Percentiles rank a stretch among this genome's conserved stretches.
Evolutionary conservation across 2,797 vertebrate genomes (phyloP).

Genomic region (Darevskia nairensis): DNA sequence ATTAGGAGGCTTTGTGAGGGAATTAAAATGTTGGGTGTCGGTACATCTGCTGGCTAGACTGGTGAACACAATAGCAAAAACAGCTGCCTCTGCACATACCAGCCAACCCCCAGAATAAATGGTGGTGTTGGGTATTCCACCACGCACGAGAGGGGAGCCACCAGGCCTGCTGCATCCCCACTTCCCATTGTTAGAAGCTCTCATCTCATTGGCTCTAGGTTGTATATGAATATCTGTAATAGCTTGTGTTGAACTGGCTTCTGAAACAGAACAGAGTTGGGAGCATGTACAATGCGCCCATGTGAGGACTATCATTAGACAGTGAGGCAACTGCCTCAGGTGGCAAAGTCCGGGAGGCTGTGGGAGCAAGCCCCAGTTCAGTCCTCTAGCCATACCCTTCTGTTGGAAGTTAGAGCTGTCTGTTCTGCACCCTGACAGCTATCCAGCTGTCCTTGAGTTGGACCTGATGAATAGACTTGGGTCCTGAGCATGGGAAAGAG

Average conservation of each 20-base stretch:
- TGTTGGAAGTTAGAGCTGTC: too few relatives aligned
- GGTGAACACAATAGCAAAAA: not conserved
- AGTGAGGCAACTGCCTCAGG: too few relatives aligned
- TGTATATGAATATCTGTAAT: not conserved
- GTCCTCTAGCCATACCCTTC: too few relatives aligned
- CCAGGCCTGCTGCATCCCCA: not conserved
- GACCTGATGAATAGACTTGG: too few relatives aligned
- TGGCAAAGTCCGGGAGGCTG: too few relatives aligned
- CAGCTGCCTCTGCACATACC: not conserved
- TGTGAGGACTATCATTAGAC: too few relatives aligned
- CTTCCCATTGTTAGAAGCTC: not conserved
- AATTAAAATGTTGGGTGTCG: not conserved
- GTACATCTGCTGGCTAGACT: not conserved
- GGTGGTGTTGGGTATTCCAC: not conserved
- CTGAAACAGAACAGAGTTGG: not conserved
- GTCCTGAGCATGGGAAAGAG: not conserved
- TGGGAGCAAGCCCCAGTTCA: too few relatives aligned
- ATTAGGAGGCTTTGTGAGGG: not conserved
- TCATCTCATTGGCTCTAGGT: not conserved
- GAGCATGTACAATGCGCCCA: not conserved
- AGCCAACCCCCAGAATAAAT: not conserved
- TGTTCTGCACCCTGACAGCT: too few relatives aligned
- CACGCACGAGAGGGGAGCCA: not conserved
- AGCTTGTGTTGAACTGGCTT: not conserved
- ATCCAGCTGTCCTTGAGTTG: too few relatives aligned